Base-by-base conservation (phyloP, 2,113 vertebrate species). In the Caloenas nicobarica region DNA sequence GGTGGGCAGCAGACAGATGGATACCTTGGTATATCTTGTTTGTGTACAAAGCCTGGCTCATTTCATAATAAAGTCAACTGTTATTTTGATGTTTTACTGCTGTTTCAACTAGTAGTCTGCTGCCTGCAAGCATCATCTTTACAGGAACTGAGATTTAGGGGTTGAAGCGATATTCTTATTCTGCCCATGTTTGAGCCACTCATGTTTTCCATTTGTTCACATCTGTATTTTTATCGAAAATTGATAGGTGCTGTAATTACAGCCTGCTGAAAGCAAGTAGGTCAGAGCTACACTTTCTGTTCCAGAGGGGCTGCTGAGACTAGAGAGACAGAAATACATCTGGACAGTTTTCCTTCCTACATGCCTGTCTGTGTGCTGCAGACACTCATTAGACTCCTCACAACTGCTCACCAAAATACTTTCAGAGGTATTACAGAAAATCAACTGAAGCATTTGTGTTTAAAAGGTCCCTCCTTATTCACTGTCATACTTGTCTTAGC, bases 221-320 rank as follows among this genome's bases (percentile, higher is more conserved):
- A 76, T 85, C 69, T 91, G 58, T 96, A 91, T 83, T 95, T 92
- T 95, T 88, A 91, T 78, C 65, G 86, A 88, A 95, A 97, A 95
- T 81, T 88, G 81, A 24, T 94, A 88, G 82, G 76, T 7, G 4
- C 69, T 96, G 29, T 95, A 96, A 97, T 97, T 95, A 71, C 23
- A 82, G 80, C 25, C 25, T 80, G 29, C 68, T 95, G 89, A 96
- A 94, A 95, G 93, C 46, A 97, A 96, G 80, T 88, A 93, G 84
- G 89, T 96, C 94, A 97, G 72, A 96, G 60, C 34, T 69, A 60
- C 0, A 7, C 64, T 86, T 86, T 31, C 54, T 26, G 17, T 94
- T 86, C 34, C 83, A 81, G 66, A 76, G 40, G 34, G 51, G 23
- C 68, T 84, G 44, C 33, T 53, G 79, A n/a, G 50, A 78, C 51